Evolutionary conservation across 1,140 invertebrate genomes (phyloP).

Genomic region (Drosophila kanapiae): DNA sequence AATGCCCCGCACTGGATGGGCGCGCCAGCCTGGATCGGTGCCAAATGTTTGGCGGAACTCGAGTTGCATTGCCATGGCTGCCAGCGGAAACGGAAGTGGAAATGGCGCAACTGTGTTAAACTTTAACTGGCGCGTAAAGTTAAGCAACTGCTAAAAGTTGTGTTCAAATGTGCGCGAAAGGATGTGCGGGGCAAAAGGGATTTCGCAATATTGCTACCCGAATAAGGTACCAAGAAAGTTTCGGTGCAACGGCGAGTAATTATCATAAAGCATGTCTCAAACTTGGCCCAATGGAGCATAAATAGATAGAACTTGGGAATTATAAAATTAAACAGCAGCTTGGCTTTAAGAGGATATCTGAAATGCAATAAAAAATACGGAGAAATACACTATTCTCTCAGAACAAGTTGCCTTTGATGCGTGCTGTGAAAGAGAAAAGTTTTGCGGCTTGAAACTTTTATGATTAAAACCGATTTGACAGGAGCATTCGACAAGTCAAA

Average conservation of each 20-base stretch:
- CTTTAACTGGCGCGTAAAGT: conserved; percentile 49
- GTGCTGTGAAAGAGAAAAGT: conserved; percentile 31
- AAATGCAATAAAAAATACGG: background rate
- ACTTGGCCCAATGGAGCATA: background rate
- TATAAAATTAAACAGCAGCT: background rate
- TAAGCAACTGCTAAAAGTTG: conserved; percentile 26
- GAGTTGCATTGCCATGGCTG: conserved; percentile 7
- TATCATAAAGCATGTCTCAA: too few relatives aligned
- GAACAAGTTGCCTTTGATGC: conserved; percentile 8
- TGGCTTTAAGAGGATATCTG: too few relatives aligned
- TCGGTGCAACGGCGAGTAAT: conserved; percentile 4
- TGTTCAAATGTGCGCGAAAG: conserved; percentile 1
- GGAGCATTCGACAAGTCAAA: conserved; percentile 2
- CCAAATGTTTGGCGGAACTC: conserved; percentile 18
- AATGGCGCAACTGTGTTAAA: conserved; percentile 53
- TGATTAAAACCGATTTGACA: conserved; percentile 59
- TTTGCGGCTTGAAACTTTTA: conserved; percentile 55
- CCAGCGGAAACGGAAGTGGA: conserved; percentile 58
- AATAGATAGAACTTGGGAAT: conserved; percentile 5
- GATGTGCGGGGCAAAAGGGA: conserved; percentile 14
- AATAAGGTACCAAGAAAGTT: conserved; percentile 16
- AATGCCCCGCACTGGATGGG: conserved; percentile 14
- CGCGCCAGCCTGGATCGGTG: background rate
- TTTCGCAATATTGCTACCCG: background rate
- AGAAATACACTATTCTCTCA: conserved; percentile 9